Evolutionary conservation across 2,797 vertebrate genomes (phyloP), one percentile per base, ranked within the genome.

Genomic region (Tiaroga cobitis): DNA sequence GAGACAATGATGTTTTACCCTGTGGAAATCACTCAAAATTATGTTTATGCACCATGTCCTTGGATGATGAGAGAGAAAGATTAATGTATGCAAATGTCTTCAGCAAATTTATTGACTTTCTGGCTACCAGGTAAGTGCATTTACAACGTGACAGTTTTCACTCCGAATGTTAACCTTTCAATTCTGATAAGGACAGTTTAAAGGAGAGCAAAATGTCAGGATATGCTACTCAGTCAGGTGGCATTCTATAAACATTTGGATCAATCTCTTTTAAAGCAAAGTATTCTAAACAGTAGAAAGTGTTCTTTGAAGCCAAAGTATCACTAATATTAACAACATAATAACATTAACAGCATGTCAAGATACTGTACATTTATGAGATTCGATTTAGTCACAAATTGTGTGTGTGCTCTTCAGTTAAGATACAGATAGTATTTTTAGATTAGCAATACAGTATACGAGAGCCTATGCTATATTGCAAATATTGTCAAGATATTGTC

Each of bases 81-180:
- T 83, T 86, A 88, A 86, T 86, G 26, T 80, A 89, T 67, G 77
- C 54, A 82, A 86, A 86, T 84, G 81, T 63, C 61, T 86, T 51
- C 43, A 41, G 72, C 73, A 84, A 77, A 75, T 86, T 19, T 41
- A 70, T 70, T 77, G 84, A 86, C 84, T 86, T 72, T 72, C 51
- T 88, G 85, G 81, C 81, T 65, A 49, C 41, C 68, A 83, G 39
- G 70, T 88, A 86, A 81, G 67, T 76, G 70, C 34, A 24, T 86
- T 86, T 74, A 84, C 84, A 75, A 37, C 3, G 46, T 43, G 73
- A 78, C 69, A 41, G 72, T 61, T 77, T 37, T 80, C 84, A 85
- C 63, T 54, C 65, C 11, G 41, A 77, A 34, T 78, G n/a, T 32
- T 86, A 59, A 88, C 73, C 86, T 88, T 88, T 84, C 43, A 21